Evolutionary conservation across 2,888 invertebrate genomes (phyloP), one percentile per base, ranked within the genome.

Genomic region (Orthosia cruda): DNA sequence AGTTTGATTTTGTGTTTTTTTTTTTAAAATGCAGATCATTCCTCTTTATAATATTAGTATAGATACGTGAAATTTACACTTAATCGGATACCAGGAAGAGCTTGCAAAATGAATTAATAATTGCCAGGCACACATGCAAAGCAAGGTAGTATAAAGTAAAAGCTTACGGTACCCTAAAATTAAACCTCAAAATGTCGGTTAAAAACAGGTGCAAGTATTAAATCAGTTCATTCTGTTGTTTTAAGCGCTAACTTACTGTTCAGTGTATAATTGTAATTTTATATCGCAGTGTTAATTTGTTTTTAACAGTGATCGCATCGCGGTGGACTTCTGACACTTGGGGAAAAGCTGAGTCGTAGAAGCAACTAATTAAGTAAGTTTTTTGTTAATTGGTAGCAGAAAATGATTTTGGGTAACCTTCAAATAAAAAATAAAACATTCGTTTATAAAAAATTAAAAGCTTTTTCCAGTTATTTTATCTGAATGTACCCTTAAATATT

Each of bases 161-260:
- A 40, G 40, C 9, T 9, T 40, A 40, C 69, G 52, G 52, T 23
- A 52, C 69, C 23, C 52, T 52, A 69, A 69, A 52, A 20, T 69
- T 11, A 5, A 63, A 62, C 9, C n/a, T 49, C 40, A 18, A 52
- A 63, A n/a, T 3, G 15, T 12, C 40, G 7, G 40, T 40, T 40
- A 40, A 40, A 40, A 40, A 40, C 3, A 40, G 12, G 12, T 5
- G 61, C 49, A 16, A 64, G 40, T 52, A 45, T 52, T 12, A n/a
- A 23, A 52, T 63, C 40, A n/a, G 32, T 52, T 13, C 23, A 52
- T 52, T 63, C 18, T 23, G 16, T n/a, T 47, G n/a, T 11, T 15
- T 15, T 52, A 18, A 5, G 32, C 40, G 50, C 20, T 23, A 11
- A 15, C 20, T 32, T 11, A 18, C n/a, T 13, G n/a, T n/a, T 59